Conservation (phyloP, 2,888 invertebrate genomes). For the Meandrusa payeni region DNA sequence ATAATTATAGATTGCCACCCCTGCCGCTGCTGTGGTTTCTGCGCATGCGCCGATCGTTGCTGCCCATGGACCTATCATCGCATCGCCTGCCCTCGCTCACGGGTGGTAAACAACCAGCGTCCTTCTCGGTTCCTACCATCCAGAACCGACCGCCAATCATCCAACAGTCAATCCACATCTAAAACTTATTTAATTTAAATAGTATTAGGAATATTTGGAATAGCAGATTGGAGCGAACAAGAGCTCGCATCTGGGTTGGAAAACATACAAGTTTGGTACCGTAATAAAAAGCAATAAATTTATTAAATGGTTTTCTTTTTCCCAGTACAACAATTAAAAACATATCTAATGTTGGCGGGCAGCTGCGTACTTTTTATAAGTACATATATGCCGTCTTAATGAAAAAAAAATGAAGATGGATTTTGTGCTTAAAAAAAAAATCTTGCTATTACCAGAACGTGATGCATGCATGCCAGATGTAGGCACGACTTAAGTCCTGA, state of each 20-base stretch:
- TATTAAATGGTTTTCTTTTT: constrained; percentile 27
- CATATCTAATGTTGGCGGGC: no score
- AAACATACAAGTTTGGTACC: constrained; percentile 45
- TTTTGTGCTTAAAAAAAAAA: no score
- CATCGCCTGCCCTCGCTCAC: constrained; percentile 52
- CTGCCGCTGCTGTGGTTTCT: constrained; percentile 56
- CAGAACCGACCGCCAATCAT: constrained; percentile 27
- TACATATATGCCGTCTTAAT: no score
- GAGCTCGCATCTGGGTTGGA: constrained; percentile 43
- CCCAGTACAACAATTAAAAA: no score
- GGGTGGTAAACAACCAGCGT: constrained; percentile 51
- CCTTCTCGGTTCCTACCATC: constrained; percentile 39
- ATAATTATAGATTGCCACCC: constrained; percentile 50
- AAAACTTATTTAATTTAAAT: constrained; percentile 49
- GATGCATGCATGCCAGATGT: no score
- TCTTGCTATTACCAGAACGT: no score
- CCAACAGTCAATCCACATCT: constrained; percentile 64
- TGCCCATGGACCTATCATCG: constrained; percentile 51
- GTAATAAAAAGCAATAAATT: constrained; percentile 45
- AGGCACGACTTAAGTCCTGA: no score
- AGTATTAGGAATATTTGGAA: constrained; percentile 45
- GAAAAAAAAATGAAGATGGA: no score
- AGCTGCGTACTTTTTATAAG: no score
- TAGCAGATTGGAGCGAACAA: constrained; percentile 42
- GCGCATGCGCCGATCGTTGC: constrained; percentile 54